Conservation (phyloP, 1,140 invertebrate species). For the Acromyrmex charruanus region DNA sequence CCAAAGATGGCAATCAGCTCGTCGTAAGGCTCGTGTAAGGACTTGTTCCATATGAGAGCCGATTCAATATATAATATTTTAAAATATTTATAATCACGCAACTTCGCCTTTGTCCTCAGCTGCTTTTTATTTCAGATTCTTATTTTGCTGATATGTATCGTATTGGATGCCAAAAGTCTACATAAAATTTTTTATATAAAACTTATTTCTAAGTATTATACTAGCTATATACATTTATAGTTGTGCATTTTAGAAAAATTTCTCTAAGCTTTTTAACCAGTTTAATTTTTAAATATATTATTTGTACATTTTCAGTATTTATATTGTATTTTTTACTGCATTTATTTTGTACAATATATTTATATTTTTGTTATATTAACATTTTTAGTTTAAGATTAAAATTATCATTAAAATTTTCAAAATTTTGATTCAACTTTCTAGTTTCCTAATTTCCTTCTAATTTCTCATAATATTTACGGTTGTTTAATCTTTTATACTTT, state of each 20-base stretch:
- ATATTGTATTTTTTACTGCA: background rate
- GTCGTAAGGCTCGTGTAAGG: conserved; percentile 86
- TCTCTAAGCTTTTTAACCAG: background rate
- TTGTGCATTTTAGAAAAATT: background rate
- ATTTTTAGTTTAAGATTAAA: conserved; percentile 4
- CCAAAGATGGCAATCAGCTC: conserved; percentile 85
- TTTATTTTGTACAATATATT: background rate
- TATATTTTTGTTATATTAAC: background rate
- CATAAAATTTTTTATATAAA: background rate
- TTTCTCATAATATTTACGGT: background rate
- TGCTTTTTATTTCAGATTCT: conserved; percentile 56
- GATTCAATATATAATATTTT: conserved; percentile 5
- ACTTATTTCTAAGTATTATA: background rate
- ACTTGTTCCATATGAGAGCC: conserved; percentile 74
- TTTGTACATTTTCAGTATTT: background rate
- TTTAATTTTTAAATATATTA: background rate
- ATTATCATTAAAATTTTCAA: background rate
- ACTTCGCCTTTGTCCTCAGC: conserved; percentile 15
- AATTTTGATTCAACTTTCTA: background rate
- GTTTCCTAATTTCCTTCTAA: background rate
- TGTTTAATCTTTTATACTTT: background rate
- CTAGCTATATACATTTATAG: background rate
- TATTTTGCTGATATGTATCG: background rate
- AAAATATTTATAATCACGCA: conserved; percentile 35
- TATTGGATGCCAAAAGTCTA: background rate